Base-by-base conservation (phyloP, 2,113 vertebrate genomes). In the Takifugu bimaculatus region DNA sequence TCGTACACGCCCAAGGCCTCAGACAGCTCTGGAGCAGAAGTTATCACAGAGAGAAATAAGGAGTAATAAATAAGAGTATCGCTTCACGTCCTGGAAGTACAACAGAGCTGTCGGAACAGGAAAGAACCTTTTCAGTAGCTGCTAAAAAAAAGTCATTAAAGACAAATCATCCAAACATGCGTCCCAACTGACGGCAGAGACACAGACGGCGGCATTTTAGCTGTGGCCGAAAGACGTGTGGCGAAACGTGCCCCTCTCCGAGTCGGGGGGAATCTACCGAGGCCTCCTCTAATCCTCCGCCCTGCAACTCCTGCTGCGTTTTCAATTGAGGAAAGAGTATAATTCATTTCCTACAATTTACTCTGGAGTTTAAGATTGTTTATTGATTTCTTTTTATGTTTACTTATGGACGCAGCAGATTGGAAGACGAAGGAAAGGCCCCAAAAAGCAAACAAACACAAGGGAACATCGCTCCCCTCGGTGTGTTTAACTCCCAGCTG, bases 361-460 rank as follows among this genome's bases (percentile, higher is more conserved):
- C 88, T 91, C 81, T 92, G 86, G 89, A 86, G 84, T 91, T 93
- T 93, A 93, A 88, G 94, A 95, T 91, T 93, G 92, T 92, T 89
- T 94, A 95, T 92, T 91, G 93, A 95, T 94, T 93, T 86, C 94
- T 93, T 86, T 90, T 91, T 91, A n/a, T 92, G 90, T 92, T 93
- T 94, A 89, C 85, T 93, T 81, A 90, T 91, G 91, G 88, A 91
- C 85, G 72, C 81, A 83, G 77, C 66, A 35, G 67, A 59, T 11
- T 35, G 55, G 72, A 59, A 51, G 29, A 65, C 35, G 48, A 26
- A 74, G 54, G 65, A 63, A 47, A 64, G 56, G 53, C 53, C 39
- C 62, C 70, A 52, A 78, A 68, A 68, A 63, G 83, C 75, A 62
- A 88, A 86, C 84, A 88, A 90, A 89, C 84, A 82, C 75, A 85